Evolutionary conservation across 2,888 invertebrate species (phyloP).

Genomic region (Salticus scenicus): DNA sequence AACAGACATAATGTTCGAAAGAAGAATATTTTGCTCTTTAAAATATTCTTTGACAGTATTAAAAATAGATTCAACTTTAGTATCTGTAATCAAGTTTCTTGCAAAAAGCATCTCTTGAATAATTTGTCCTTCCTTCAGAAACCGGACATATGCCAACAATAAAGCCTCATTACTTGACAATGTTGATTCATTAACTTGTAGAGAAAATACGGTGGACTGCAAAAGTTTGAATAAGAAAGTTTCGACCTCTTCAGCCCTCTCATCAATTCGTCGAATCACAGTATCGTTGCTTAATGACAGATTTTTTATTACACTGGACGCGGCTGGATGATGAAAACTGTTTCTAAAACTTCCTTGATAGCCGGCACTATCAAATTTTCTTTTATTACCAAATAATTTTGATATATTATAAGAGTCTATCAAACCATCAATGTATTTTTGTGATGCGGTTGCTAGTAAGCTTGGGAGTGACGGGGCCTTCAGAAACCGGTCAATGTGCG

Average conservation of each 20-base stretch:
- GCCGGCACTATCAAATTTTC: background rate
- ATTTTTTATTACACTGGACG: no score
- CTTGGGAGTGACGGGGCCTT: background rate
- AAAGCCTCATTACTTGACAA: background rate
- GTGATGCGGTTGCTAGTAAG: conserved; percentile 2
- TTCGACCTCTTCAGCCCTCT: no score
- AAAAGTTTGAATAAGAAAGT: no score
- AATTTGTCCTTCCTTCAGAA: background rate
- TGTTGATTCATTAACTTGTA: background rate
- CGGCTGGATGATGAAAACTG: background rate
- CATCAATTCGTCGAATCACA: no score
- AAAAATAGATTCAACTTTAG: no score
- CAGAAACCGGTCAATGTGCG: no score
- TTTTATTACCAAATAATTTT: background rate
- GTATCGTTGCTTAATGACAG: no score
- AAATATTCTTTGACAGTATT: conserved; percentile 4
- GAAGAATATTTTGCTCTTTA: background rate
- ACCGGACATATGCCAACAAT: background rate
- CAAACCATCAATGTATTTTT: background rate
- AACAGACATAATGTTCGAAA: background rate
- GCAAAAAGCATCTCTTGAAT: background rate
- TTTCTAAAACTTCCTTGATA: background rate
- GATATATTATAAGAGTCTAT: background rate
- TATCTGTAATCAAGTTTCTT: background rate
- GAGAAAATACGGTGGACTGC: no score